These are phyloP conservation scores for Daphoenositta chrysoptera DNA, from an alignment of 2,113 vertebrate species.

Conservation along the genomic window DNA sequence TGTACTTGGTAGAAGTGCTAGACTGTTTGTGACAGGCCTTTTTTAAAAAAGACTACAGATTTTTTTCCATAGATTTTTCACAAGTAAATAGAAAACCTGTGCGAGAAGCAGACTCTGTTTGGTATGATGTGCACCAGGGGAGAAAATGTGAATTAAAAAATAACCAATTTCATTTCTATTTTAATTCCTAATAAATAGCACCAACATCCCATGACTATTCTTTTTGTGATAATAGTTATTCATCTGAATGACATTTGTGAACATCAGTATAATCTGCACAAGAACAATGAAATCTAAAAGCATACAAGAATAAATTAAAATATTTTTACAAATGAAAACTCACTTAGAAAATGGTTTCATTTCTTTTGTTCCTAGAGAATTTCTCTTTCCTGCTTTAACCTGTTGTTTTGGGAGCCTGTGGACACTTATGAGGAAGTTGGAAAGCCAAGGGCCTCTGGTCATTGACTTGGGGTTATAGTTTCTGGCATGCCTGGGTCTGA, in stretches of 20 bases:
- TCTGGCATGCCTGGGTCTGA: not conserved
- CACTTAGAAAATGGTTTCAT: not conserved
- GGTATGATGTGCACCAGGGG: not conserved
- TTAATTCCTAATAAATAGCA: not conserved
- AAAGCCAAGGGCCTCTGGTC: not conserved
- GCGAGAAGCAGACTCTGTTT: not conserved
- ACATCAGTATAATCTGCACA: not conserved
- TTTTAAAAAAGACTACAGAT: not conserved
- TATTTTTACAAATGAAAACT: not conserved
- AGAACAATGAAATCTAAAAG: not conserved
- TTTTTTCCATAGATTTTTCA: not conserved
- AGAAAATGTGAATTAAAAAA: not conserved
- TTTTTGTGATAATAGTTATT: not conserved
- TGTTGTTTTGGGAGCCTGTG: not conserved
- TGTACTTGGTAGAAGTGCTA: not conserved
- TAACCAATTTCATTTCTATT: not conserved
- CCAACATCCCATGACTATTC: not conserved
- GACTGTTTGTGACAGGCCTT: not conserved
- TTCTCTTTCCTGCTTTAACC: not conserved
- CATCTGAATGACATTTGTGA: not conserved
- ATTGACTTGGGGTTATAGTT: not conserved
- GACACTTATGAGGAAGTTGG: not conserved
- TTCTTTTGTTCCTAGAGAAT: not conserved
- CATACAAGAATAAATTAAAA: not conserved
- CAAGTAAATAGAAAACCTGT: not conserved